These are phyloP conservation scores for Dermochelys coriacea DNA, from an alignment of 2,797 vertebrate genomes.

Conservation along the genomic window DNA sequence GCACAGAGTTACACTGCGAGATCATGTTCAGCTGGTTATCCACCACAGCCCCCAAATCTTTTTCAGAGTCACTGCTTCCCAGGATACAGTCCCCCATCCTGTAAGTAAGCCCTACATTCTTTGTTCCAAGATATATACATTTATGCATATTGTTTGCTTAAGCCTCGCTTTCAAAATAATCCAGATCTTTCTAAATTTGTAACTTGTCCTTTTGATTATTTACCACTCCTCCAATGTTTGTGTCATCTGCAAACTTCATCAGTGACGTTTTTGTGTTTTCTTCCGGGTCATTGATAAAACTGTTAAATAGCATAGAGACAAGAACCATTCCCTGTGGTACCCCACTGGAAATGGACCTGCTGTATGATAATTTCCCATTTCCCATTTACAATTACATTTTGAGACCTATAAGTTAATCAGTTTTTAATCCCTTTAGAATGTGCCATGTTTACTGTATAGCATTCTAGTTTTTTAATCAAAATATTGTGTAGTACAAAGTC, in stretches of 20 bases:
- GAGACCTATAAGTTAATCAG: not conserved
- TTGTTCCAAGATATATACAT: not conserved
- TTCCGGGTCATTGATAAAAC: not conserved
- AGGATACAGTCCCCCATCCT: too few relatives aligned
- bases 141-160: not conserved
- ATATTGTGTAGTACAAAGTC: not conserved
- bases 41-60: not conserved
- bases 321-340: not conserved
- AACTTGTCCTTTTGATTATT: not conserved
- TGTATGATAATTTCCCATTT: not conserved
- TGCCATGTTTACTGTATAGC: not conserved
- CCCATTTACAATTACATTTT: not conserved
- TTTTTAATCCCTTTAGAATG: not conserved
- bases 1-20: not conserved
- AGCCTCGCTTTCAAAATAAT: not conserved
- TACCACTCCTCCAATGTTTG: too few relatives aligned
- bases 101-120: not conserved
- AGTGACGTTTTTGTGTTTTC: too few relatives aligned
- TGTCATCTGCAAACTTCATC: too few relatives aligned
- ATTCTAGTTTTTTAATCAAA: not conserved
- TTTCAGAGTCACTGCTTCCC: not conserved
- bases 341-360: not conserved
- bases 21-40: not conserved
- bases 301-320: not conserved
- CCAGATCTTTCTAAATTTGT: not conserved